Base-by-base conservation (phyloP, 2,888 invertebrate species). In the Lithophane socia region DNA sequence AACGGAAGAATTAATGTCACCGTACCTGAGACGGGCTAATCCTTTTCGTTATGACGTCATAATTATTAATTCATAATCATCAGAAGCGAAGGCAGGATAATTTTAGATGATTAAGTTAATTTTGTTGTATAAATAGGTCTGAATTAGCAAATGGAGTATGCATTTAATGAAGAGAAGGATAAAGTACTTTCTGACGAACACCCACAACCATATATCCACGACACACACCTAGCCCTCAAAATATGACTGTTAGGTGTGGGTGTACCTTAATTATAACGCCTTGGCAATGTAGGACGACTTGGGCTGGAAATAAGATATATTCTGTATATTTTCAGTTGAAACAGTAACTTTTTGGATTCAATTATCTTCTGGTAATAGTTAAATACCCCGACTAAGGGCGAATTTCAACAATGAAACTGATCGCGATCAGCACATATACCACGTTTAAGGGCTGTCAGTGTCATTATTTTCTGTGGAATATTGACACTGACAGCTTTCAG, bases 1-100 rank as follows among this genome's bases (percentile, higher is more conserved):
- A 77, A 85, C 64, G 77, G 77, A 85, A 87, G 87, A 87, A 86
- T 86, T 86, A 84, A 86, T 85, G 84, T 81, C 86, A 80, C 72
- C 79, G 72, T 82, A 71, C 29, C 78, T 80, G 72, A 86, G 83
- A 83, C 72, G 78, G 67, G 84, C 67, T 86, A 87, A 89, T 89
- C 86, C 83, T 81, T 80, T 80, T 68, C 56, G 83, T 86, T 88
- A 82, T 83, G 85, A 86, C 64, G 79, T 86, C 80, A 88, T 88
- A 87, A 88, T 89, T 88, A 87, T 82, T 82, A 76, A 86, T 84
- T 84, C 61, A 65, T 79, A 78, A 87, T 88, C 80, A 87, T 67
- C 61, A 68, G 18, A 68, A 60, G 85, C 58, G 73, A 74, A 49
- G 68, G 79, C 24, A 65, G 56, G 61, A 72, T 74, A 73, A 85